A percentile compares a stretch with the other conserved stretches of the same genome.
These are phyloP conservation scores for Heliothis virescens DNA, from an alignment of 1,140 invertebrate species.

Conservation along the genomic window DNA sequence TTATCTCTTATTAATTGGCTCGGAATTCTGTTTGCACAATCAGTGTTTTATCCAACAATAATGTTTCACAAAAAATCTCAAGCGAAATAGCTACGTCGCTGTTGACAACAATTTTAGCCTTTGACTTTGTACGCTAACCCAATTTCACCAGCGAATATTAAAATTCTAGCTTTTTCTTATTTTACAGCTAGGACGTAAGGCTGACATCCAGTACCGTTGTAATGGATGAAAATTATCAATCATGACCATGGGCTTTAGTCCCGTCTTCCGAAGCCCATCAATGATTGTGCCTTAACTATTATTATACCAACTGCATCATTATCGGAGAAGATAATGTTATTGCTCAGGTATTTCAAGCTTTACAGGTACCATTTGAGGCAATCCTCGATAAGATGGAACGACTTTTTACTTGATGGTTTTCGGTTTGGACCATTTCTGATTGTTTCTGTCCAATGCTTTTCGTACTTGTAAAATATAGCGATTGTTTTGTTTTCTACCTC, in stretches of 20 bases:
- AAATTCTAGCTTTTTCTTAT: conserved; percentile 17
- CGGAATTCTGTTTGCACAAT: conserved; percentile 8
- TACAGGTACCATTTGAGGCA: conserved; percentile 30
- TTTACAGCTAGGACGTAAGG: background rate
- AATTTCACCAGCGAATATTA: conserved; percentile 27
- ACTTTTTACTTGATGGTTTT: conserved; percentile 4
- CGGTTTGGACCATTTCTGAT: conserved; percentile 12
- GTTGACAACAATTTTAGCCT: conserved; percentile 26
- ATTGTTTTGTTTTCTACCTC: conserved; percentile 41
- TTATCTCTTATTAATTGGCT: background rate
- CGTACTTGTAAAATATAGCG: conserved; percentile 41
- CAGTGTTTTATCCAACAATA: background rate
- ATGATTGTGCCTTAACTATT: conserved; percentile 27
- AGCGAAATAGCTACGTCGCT: conserved; percentile 3
- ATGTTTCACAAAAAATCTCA: background rate
- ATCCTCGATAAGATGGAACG: background rate
- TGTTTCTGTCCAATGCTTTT: conserved; percentile 22
- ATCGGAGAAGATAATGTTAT: conserved; percentile 13
- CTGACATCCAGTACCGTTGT: conserved; percentile 11
- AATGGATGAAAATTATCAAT: conserved; percentile 29
- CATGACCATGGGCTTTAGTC: background rate
- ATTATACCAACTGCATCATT: conserved; percentile 41
- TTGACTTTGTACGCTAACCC: conserved; percentile 33
- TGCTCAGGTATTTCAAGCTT: conserved; percentile 1
- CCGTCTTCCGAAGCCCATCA: conserved; percentile 2